Base-by-base conservation (phyloP, 2,113 vertebrate genomes). In the Pavo muticus region DNA sequence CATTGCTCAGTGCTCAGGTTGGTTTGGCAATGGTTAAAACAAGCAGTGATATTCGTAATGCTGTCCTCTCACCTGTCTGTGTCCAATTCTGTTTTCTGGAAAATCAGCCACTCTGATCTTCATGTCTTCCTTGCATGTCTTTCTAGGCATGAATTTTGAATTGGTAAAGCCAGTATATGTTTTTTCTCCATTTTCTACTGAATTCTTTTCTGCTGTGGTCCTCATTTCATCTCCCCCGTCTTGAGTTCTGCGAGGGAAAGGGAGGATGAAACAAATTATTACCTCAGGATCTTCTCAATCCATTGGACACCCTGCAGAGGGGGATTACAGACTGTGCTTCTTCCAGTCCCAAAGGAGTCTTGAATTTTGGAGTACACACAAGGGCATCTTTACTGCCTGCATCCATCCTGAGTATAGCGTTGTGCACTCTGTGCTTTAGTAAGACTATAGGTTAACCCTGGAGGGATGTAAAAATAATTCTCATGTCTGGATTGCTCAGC, bases 81-180 rank as follows among this genome's bases (percentile, higher is more conserved):
- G 77, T 91, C 90, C 40, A 48, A 54, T 72, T 93, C 83, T 94
- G 80, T 90, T 86, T 81, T 75, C 76, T 88, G 93, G 91, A 96
- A 95, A 90, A 93, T 93, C 88, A 94, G 92, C 92, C 88, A 91
- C 86, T 94, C 90, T 87, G 83, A 84, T 95, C 90, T 93, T 89
- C 44, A 0, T 65, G 42, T 92, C 84, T 91, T 95, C 69, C 73
- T 91, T 93, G 90, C 85, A 88, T 91, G 82, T 95, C 91, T 90
- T 81, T 63, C 84, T 84, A 94, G 94, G 87, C 84, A 77, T 87
- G 74, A 27, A 17, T 60, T 93, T 88, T 82, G 56, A 67, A 39
- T 70, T 83, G 83, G 35, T 61, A 59, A 88, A 90, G n/a, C 10
- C 47, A 63, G 17, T 65, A 9, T 88, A 29, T 57, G 30, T 10